Evolutionary conservation across 2,888 invertebrate species (phyloP).

Genomic region (Electrophaes corylata): DNA sequence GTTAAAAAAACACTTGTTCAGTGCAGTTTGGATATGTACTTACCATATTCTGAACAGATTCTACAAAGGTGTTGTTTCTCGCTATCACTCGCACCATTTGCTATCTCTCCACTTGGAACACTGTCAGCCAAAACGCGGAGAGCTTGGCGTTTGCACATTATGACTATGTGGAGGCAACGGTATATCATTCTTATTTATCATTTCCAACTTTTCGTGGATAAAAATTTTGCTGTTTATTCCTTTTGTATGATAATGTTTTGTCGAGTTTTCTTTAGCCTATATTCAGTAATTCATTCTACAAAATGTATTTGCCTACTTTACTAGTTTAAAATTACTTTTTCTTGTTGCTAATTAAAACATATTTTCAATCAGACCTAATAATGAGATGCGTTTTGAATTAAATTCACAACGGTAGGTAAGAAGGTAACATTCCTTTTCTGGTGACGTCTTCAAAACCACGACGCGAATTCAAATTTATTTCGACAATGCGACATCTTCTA

Average conservation of each 20-base stretch:
- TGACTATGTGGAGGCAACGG: constrained; percentile 68
- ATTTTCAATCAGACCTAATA: background rate
- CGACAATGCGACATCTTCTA: too few relatives aligned
- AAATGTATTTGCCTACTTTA: background rate
- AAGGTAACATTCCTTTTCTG: too few relatives aligned
- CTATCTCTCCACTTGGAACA: constrained; percentile 60
- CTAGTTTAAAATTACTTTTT: background rate
- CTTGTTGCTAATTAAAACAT: background rate
- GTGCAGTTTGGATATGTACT: too few relatives aligned
- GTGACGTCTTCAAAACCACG: too few relatives aligned
- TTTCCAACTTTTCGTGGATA: constrained; percentile 42
- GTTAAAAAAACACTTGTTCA: too few relatives aligned
- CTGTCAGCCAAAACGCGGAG: constrained; percentile 80
- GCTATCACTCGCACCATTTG: constrained; percentile 51
- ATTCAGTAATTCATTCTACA: background rate
- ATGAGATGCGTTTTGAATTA: too few relatives aligned
- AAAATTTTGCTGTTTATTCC: constrained; percentile 30
- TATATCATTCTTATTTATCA: constrained; percentile 58
- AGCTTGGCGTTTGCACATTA: constrained; percentile 82
- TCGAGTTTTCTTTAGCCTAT: constrained; percentile 16
- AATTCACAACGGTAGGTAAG: too few relatives aligned
- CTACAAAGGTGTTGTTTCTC: too few relatives aligned
- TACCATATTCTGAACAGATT: too few relatives aligned
- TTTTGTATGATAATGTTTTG: constrained; percentile 22
- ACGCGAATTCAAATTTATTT: too few relatives aligned